A percentile compares a stretch with the other conserved stretches of the same genome.
Conservation (phyloP, 1,140 invertebrate genomes). For the Capitella teleta region DNA sequence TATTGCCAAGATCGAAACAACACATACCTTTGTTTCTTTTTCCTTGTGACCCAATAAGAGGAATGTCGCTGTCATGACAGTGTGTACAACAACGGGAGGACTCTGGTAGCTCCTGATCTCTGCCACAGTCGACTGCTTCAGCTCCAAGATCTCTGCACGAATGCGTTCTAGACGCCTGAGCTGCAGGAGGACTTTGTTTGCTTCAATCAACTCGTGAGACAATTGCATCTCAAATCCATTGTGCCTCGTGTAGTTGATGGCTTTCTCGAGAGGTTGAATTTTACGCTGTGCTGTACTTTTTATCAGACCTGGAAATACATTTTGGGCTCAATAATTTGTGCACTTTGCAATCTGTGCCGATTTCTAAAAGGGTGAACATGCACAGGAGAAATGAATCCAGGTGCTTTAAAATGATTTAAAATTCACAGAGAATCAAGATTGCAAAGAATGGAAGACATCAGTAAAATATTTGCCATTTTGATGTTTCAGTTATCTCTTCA, state of each 20-base stretch:
- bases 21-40: slow-evolving; percentile 31
- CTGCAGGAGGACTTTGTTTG: slow-evolving; percentile 21
- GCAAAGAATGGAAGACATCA: no score
- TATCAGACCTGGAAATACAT: slow-evolving; percentile 20
- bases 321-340: no score
- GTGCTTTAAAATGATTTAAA: no score
- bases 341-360: no score
- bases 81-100: slow-evolving; percentile 31
- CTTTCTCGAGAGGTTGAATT: slow-evolving; percentile 28
- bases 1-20: not conserved
- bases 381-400: no score
- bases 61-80: slow-evolving; percentile 34
- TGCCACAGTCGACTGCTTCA: slow-evolving; percentile 37
- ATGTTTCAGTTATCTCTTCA: no score
- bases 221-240: slow-evolving; percentile 30
- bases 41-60: slow-evolving; percentile 32
- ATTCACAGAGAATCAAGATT: no score
- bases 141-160: slow-evolving; percentile 35
- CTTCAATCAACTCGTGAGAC: slow-evolving; percentile 24
- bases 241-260: slow-evolving; percentile 30
- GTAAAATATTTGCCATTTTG: no score
- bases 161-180: slow-evolving; percentile 31
- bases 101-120: slow-evolving; percentile 36
- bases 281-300: slow-evolving; percentile 27
- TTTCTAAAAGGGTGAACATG: no score